These are phyloP conservation scores for Metridium senile DNA, from an alignment of 92 coral and sea anemone species.

Conservation along the genomic window DNA sequence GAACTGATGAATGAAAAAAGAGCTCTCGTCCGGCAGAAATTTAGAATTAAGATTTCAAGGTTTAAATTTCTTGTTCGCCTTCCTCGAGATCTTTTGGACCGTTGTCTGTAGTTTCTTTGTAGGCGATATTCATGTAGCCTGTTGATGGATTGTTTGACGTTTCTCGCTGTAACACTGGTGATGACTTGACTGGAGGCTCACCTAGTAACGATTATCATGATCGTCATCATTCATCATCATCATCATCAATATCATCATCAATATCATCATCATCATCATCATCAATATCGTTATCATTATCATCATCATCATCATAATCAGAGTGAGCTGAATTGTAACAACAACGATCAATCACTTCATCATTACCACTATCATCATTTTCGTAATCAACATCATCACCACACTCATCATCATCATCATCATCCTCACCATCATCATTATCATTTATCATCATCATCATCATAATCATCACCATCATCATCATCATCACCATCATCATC, in stretches of 20 bases:
- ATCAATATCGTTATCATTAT: background rate
- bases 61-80: slow-evolving; percentile 42
- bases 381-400: background rate
- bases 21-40: no score
- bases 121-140: slow-evolving; percentile 15
- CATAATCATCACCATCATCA: background rate
- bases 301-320: background rate
- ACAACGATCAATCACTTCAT: background rate
- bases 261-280: background rate
- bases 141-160: slow-evolving; percentile 2
- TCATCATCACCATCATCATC: no score
- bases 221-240: background rate
- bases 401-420: background rate
- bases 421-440: background rate
- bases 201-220: background rate
- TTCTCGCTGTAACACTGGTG: slow-evolving; percentile 8
- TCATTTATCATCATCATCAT: background rate
- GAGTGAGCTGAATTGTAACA: no score
- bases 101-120: slow-evolving; percentile 1
- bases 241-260: background rate
- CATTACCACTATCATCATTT: no score
- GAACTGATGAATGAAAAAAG: no score
- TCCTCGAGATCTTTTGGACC: slow-evolving; percentile 19
- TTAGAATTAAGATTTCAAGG: no score
- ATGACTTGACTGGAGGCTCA: background rate